Conservation (phyloP, 2,113 vertebrate species). For the Suricata suricatta region DNA sequence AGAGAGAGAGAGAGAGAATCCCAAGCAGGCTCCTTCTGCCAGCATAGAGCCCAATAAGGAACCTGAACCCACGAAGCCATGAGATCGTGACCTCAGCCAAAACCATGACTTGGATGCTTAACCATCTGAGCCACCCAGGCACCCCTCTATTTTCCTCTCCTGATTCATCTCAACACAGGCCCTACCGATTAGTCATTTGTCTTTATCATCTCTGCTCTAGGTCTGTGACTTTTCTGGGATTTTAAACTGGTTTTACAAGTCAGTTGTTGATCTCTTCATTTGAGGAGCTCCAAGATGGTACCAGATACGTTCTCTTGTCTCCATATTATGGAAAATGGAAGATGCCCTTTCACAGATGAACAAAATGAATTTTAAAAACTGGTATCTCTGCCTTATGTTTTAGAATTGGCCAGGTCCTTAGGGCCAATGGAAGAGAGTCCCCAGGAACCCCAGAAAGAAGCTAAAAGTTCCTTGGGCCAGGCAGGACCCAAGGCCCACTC, state of each 20-base stretch:
- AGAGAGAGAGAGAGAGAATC: no score
- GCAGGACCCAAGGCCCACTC: background rate
- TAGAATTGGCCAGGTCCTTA: background rate
- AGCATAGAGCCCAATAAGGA: no score
- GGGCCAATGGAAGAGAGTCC: background rate
- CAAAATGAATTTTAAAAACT: background rate
- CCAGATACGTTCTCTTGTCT: background rate
- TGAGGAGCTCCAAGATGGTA: background rate
- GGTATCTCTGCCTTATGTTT: background rate
- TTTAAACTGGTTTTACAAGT: conserved; percentile 12
- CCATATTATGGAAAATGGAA: background rate
- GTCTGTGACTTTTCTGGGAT: background rate
- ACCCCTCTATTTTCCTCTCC: no score
- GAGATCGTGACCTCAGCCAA: no score
- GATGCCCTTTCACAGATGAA: background rate
- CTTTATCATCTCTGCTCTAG: background rate
- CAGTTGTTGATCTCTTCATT: background rate
- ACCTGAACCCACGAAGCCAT: no score
- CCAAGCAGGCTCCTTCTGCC: no score
- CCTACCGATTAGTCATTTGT: background rate
- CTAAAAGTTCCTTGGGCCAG: background rate
- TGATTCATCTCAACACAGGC: background rate
- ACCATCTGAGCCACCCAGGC: no score
- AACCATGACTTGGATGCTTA: no score
- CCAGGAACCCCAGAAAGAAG: background rate